phyloP scores from a whole-genome alignment of 2,113 vertebrate genomes.

The Motacilla tschutschensis region DNA sequence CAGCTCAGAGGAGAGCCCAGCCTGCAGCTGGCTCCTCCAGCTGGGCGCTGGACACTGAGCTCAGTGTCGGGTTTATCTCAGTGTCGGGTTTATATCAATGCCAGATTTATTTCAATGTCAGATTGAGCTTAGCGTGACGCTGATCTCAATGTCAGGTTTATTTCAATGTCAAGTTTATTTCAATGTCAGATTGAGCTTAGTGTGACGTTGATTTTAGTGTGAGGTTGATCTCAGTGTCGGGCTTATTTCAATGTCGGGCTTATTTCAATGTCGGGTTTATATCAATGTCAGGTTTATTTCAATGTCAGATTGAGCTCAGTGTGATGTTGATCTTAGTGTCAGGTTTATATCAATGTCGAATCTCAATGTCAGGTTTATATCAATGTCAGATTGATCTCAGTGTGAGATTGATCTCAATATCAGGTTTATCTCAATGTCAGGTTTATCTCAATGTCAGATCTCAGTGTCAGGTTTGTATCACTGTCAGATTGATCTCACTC shows the following conservation, averaged over 20 bases:
- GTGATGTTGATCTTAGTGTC: fast-evolving
- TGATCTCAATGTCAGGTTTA: fast-evolving
- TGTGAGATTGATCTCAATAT: neutral
- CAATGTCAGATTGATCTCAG: neutral
- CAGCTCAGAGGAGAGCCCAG: neutral
- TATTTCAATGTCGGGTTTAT: fast-evolving
- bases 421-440: no score
- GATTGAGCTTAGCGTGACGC: no score
- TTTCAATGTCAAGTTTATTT: fast-evolving
- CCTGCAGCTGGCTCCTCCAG: neutral
- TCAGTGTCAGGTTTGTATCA: neutral
- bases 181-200: fast-evolving
- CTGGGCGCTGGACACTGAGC: neutral
- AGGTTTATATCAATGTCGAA: no score
- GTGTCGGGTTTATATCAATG: fast-evolving
- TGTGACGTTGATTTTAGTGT: fast-evolving
- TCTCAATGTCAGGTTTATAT: fast-evolving
- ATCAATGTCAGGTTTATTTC: fast-evolving
- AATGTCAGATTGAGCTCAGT: fast-evolving
- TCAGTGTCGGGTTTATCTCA: fast-evolving
- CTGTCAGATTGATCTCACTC: fast-evolving
- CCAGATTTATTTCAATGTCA: fast-evolving
- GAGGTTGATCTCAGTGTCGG: fast-evolving
- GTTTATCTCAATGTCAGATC: fast-evolving
- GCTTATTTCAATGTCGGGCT: fast-evolving